Conservation (phyloP, 2,113 vertebrate genomes). For the Eolophus roseicapilla region DNA sequence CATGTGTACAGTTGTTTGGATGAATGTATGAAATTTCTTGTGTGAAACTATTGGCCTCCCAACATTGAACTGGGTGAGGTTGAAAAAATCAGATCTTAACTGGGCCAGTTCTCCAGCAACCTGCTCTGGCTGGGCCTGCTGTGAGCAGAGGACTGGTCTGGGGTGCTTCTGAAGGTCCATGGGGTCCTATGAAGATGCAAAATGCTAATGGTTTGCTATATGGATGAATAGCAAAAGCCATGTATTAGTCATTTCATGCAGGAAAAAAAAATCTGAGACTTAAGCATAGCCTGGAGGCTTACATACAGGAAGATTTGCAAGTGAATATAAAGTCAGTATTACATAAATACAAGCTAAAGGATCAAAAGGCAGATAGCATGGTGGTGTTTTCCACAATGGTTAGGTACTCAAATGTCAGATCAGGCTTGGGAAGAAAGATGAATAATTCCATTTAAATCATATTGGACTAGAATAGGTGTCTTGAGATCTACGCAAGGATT, state of each 20-base stretch:
- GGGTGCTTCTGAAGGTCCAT: background rate
- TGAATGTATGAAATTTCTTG: background rate
- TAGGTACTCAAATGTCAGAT: background rate
- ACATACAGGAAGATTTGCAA: background rate
- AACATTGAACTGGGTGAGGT: background rate
- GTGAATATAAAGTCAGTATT: background rate
- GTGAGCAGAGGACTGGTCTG: background rate
- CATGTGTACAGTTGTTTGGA: fast-evolving
- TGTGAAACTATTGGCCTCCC: background rate
- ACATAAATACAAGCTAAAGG: background rate
- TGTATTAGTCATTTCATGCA: fast-evolving
- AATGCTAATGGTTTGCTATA: background rate
- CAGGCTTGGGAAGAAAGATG: background rate
- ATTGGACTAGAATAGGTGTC: background rate
- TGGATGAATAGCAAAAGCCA: background rate
- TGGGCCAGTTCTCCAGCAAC: background rate
- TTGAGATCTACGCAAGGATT: background rate
- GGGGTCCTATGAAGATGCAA: background rate
- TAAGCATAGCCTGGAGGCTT: background rate
- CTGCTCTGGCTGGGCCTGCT: background rate
- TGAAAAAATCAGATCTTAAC: background rate
- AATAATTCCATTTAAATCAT: background rate
- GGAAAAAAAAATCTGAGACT: background rate
- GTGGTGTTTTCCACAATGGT: background rate
- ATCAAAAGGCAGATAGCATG: background rate